A percentile compares a stretch with the other conserved stretches of the same genome.
Conservation (phyloP, 2,797 vertebrate genomes). For the Sylvilagus floridanus region DNA sequence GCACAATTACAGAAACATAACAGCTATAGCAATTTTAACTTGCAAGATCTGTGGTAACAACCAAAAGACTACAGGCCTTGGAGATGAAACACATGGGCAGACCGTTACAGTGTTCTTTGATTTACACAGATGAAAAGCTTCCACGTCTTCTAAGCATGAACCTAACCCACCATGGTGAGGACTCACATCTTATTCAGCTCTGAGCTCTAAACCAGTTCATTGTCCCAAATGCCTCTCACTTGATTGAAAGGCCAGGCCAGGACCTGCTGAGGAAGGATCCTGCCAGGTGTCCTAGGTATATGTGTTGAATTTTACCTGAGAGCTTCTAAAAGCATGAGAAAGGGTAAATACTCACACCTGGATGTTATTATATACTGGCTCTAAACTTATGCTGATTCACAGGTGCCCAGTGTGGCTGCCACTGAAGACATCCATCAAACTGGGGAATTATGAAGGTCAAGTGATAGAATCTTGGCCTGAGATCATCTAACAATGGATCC, state of each 20-base stretch:
- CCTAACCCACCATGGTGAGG: not conserved
- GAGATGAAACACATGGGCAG: not conserved
- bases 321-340: not conserved
- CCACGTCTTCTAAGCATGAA: not conserved
- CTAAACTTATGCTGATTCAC: not conserved
- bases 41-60: not conserved
- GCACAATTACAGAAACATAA: not conserved
- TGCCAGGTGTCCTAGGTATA: not conserved
- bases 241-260: not conserved
- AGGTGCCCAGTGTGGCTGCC: not conserved
- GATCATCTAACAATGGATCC: not conserved
- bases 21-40: not conserved
- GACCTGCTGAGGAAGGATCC: not conserved
- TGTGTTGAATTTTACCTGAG: not conserved
- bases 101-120: not conserved
- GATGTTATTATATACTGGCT: not conserved
- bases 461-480: not conserved
- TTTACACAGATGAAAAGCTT: not conserved
- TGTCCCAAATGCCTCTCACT: not conserved
- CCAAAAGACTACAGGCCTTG: not conserved
- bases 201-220: not conserved
- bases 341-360: not conserved
- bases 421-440: constrained; percentile 23
- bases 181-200: not conserved
- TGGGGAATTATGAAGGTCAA: constrained; percentile 38